Conservation (phyloP, 2,113 vertebrate genomes). For the Meles meles region DNA sequence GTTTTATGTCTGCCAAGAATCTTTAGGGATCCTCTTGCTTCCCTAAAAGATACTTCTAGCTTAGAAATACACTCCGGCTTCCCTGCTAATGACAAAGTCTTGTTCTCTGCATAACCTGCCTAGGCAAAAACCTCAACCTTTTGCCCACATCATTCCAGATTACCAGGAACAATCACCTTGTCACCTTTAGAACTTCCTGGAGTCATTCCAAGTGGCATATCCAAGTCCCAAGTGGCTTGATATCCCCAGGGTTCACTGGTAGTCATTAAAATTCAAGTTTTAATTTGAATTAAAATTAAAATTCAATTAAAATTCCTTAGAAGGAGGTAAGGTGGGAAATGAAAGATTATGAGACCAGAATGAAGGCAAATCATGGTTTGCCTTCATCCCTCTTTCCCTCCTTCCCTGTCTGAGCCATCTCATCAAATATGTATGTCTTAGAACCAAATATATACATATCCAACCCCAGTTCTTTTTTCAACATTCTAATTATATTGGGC, state of each 20-base stretch:
- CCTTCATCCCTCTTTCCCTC: neutral
- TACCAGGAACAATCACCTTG: neutral
- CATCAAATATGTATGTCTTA: neutral
- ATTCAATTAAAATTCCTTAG: neutral
- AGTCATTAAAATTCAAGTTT: neutral
- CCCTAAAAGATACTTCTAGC: neutral
- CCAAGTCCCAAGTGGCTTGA: neutral
- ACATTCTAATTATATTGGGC: neutral
- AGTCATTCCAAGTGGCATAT: neutral
- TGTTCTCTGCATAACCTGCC: neutral
- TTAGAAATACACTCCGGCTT: neutral
- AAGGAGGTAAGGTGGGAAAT: neutral
- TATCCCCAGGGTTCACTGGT: neutral
- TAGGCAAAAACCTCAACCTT: neutral
- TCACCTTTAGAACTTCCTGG: neutral
- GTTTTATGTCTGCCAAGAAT: neutral
- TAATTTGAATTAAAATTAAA: too few species aligned
- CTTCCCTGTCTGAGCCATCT: neutral
- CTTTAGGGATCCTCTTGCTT: neutral
- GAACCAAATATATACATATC: neutral
- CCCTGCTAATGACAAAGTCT: neutral
- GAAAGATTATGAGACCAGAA: neutral
- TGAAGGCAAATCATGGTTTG: conserved; percentile 13
- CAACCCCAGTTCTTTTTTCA: neutral
- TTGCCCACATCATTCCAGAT: neutral